Percentiles rank a stretch among this genome's conserved stretches.
Evolutionary conservation across 2,888 invertebrate species (phyloP).

Genomic region (Luperina nickerlii): DNA sequence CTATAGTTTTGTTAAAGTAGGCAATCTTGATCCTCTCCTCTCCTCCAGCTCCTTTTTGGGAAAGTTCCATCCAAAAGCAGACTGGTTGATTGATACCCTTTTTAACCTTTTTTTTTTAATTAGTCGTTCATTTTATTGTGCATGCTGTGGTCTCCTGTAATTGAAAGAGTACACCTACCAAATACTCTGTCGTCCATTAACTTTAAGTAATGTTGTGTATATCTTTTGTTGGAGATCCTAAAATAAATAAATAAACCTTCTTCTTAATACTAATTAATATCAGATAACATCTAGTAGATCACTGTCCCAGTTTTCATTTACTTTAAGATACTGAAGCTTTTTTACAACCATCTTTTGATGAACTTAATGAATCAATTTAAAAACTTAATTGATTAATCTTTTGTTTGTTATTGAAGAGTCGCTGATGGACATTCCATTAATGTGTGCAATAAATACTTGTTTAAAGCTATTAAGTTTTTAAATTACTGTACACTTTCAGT

Average conservation of each 20-base stretch:
- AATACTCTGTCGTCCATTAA: no score
- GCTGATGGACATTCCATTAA: constrained; percentile 42
- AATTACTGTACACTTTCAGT: constrained; percentile 25
- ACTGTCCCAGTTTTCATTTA: constrained; percentile 35
- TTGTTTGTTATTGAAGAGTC: constrained; percentile 40
- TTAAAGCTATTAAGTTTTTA: constrained; percentile 28
- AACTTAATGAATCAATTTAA: constrained; percentile 28
- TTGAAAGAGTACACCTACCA: no score
- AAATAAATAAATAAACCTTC: constrained; percentile 1
- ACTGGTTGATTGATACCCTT: constrained; percentile 23
- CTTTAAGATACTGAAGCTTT: constrained; percentile 15
- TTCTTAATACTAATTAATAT: constrained; percentile 8
- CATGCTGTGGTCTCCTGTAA: no score
- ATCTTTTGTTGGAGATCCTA: no score
- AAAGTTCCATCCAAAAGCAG: constrained; percentile 8
- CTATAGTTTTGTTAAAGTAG: neutral
- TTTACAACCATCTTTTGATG: constrained; percentile 21
- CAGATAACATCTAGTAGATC: constrained; percentile 5
- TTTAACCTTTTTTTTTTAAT: constrained; percentile 2
- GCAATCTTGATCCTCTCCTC: neutral
- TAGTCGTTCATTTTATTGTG: no score
- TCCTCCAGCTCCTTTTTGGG: neutral
- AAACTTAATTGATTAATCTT: constrained; percentile 34
- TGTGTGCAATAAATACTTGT: constrained; percentile 39
- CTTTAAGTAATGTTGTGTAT: no score